phyloP scores from a whole-genome alignment of 2,113 vertebrate species.

The Stomatorhinus ivindoensis region DNA sequence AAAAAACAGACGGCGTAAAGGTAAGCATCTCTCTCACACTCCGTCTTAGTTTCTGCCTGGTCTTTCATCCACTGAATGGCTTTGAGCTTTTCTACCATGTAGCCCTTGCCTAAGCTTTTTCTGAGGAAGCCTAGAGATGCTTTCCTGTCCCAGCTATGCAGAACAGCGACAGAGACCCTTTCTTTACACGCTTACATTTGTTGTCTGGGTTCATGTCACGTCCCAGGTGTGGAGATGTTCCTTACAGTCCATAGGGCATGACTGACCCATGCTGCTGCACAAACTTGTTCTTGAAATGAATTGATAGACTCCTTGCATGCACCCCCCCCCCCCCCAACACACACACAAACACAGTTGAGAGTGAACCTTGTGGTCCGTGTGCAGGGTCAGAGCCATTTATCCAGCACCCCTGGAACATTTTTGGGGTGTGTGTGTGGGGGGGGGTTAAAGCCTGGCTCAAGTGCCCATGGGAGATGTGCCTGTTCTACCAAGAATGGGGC shows the following conservation, averaged over 20 bases:
- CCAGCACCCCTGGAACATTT: not conserved
- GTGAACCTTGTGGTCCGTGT: not conserved
- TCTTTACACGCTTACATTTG: not conserved
- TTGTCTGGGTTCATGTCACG: not conserved
- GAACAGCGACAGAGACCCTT: not conserved
- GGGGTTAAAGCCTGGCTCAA: not conserved
- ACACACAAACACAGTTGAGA: not conserved
- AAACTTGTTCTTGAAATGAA: not conserved
- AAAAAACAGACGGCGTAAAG: slow-evolving; percentile 98
- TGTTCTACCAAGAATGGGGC: not conserved
- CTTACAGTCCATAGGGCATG: not conserved
- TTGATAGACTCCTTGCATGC: not conserved
- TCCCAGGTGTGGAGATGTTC: not conserved
- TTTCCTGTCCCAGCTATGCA: not conserved
- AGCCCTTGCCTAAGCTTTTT: not conserved
- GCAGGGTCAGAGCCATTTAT: not conserved
- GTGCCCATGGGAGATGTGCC: not conserved
- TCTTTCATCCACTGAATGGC: not conserved
- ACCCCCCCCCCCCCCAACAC: not conserved
- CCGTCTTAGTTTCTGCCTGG: not conserved
- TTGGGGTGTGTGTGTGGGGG: not conserved
- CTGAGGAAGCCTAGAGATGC: too few relatives aligned
- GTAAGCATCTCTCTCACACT: slow-evolving; percentile 56
- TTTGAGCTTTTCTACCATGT: not conserved
- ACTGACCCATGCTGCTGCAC: not conserved